Percentiles rank a stretch among this genome's conserved stretches.
phyloP scores from a whole-genome alignment of 2,888 invertebrate genomes.

The Troilus luridus region DNA sequence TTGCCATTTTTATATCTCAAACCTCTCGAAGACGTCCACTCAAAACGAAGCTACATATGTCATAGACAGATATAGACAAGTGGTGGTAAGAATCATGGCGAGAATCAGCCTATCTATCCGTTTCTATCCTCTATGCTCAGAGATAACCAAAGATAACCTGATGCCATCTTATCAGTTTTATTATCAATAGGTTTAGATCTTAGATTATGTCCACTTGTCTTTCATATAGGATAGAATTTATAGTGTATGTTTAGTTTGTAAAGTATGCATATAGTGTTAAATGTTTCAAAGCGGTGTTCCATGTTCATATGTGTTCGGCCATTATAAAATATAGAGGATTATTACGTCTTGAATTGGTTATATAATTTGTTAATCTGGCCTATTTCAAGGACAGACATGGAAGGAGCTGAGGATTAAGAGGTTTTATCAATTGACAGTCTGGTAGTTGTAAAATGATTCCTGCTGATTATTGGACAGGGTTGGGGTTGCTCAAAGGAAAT shows the following conservation, averaged over 20 bases:
- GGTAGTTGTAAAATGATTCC: conserved; percentile 59
- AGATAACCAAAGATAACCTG: neutral
- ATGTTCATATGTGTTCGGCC: neutral
- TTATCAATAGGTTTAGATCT: neutral
- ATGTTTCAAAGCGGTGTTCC: neutral
- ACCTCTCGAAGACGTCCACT: too few relatives aligned
- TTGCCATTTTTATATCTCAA: too few relatives aligned
- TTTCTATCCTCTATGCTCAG: neutral
- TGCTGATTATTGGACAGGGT: conserved; percentile 54
- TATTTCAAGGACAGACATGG: neutral
- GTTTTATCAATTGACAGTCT: neutral
- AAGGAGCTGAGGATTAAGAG: neutral
- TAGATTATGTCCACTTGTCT: neutral
- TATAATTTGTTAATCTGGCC: conserved; percentile 14
- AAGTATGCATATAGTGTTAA: too few relatives aligned
- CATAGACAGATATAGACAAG: too few relatives aligned
- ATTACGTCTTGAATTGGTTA: neutral
- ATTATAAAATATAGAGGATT: neutral
- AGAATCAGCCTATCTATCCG: too few relatives aligned
- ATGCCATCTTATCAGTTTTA: neutral
- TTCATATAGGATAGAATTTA: neutral
- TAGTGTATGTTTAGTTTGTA: too few relatives aligned
- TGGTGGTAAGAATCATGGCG: too few relatives aligned
- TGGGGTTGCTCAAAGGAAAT: conserved; percentile 17
- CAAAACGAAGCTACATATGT: too few relatives aligned